Percentiles rank a stretch among this genome's conserved stretches.
Evolutionary conservation across 2,797 vertebrate genomes (phyloP).

Genomic region (Lagodon rhomboides): DNA sequence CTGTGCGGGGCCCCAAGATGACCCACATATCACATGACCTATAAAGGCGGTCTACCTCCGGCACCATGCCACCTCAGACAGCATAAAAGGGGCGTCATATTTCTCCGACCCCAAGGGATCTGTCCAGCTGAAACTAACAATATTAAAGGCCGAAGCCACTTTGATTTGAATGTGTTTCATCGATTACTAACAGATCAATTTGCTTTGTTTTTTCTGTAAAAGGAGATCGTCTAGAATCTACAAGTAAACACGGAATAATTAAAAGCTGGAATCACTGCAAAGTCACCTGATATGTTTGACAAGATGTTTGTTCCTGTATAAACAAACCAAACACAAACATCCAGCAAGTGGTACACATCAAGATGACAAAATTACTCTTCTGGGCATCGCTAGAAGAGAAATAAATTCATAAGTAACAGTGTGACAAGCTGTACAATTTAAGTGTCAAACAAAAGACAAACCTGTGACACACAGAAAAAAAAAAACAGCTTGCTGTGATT

Average conservation of each 20-base stretch:
- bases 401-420: conserved; percentile 18
- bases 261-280: conserved; percentile 20
- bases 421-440: conserved; percentile 32
- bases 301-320: conserved; percentile 19
- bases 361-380: conserved; percentile 12
- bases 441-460: conserved; percentile 52
- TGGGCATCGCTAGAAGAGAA: conserved; percentile 18
- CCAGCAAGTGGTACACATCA: conserved; percentile 31
- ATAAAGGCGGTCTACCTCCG: conserved; percentile 77
- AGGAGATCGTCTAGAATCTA: not conserved
- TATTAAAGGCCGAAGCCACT: conserved; percentile 10
- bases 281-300: conserved; percentile 23
- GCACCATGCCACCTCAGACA: conserved; percentile 74
- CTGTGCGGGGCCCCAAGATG: conserved; percentile 71
- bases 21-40: conserved; percentile 78
- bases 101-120: conserved; percentile 39
- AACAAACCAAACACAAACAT: conserved; percentile 23
- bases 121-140: conserved; percentile 24
- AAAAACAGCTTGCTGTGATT: conserved; percentile 43
- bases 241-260: not conserved
- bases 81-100: conserved; percentile 66
- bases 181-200: not conserved
- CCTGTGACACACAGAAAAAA: conserved; percentile 31
- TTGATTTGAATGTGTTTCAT: conserved; percentile 12
- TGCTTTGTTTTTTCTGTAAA: conserved; percentile 1